Conservation (phyloP, 2,888 invertebrate species). For the Aphelenchoides bicaudatus region DNA sequence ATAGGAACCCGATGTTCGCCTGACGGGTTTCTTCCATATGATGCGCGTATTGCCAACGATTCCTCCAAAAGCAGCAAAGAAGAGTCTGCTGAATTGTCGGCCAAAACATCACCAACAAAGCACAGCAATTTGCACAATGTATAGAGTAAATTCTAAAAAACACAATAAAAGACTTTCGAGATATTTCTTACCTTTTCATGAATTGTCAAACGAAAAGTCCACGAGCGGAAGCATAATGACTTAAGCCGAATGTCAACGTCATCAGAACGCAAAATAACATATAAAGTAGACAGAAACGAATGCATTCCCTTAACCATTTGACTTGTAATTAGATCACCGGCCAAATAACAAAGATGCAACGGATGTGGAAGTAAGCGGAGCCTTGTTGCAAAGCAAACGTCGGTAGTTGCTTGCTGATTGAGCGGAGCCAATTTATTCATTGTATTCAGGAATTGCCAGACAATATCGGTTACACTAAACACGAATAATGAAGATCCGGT, state of each 20-base stretch:
- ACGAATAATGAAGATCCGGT: background rate
- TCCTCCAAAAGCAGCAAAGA: slow-evolving; percentile 21
- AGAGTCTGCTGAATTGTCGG: slow-evolving; percentile 36
- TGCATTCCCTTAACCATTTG: slow-evolving; percentile 57
- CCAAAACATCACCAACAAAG: slow-evolving; percentile 53
- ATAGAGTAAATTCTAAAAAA: slow-evolving; percentile 47
- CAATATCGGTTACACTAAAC: slow-evolving; percentile 79
- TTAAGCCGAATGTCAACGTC: slow-evolving; percentile 42
- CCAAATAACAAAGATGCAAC: slow-evolving; percentile 54
- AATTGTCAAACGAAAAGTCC: slow-evolving; percentile 58
- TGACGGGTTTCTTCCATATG: background rate
- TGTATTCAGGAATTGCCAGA: slow-evolving; percentile 79
- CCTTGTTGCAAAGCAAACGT: slow-evolving; percentile 30
- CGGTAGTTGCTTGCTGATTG: slow-evolving; percentile 21
- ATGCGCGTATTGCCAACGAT: background rate
- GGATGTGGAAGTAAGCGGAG: slow-evolving; percentile 54
- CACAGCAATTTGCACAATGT: slow-evolving; percentile 56
- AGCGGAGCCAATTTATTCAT: slow-evolving; percentile 47
- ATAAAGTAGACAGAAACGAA: slow-evolving; percentile 49
- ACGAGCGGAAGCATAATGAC: slow-evolving; percentile 57
- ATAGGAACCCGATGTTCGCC: slow-evolving; percentile 13
- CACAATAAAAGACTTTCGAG: background rate
- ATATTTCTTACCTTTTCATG: slow-evolving; percentile 49
- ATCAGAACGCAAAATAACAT: slow-evolving; percentile 50
- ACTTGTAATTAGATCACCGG: slow-evolving; percentile 36